Base-by-base conservation (phyloP, 2,113 vertebrate genomes). In the Nothobranchius furzeri region DNA sequence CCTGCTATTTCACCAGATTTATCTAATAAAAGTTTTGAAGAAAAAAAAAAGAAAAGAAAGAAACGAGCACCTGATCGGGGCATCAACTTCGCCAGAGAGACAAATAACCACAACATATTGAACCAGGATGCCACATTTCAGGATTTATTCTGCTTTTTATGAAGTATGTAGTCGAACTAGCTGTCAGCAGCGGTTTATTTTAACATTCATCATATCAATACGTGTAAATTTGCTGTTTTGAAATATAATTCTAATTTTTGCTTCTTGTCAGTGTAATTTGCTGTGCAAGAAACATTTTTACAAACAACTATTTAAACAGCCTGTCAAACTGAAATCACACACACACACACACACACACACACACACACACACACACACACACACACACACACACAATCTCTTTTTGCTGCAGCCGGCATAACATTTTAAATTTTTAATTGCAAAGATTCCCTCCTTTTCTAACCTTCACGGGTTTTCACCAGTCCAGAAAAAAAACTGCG, bases 401-500 rank as follows among this genome's bases (percentile, higher is more conserved):
- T 12, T 45, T 45, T 2, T 12, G 11, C 12, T 47, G 46, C 46
- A 47, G 46, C 4, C 12, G 4, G 1, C 14, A 5, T 47, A 40
- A 14, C 11, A n/a, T 40, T 40, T 30, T 56, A 61, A 76, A 72
- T 24, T 12, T 45, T 36, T 48, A 78, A 64, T 68, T 74, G 15
- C 78, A 81, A 79, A 60, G 30, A 73, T 79, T 71, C 56, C 72
- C 70, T 11, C 57, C 12, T 55, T 56, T 30, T 30, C 4, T 3
- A 30, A 30, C 30, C 30, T 30, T 70, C 54, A 54, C 42, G 37
- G 43, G 59, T 81, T 84, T 52, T 25, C 66, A 36, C 35, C 78
- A 36, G 73, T 67, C 47, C 0, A 14, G 50, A 74, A 69, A 75
- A 75, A 60, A 55, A 67, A 63, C 45, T 48, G 60, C 62, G 48